These are phyloP conservation scores for Cryptophagus acutangulus DNA, from an alignment of 2,888 invertebrate species.

Conservation along the genomic window DNA sequence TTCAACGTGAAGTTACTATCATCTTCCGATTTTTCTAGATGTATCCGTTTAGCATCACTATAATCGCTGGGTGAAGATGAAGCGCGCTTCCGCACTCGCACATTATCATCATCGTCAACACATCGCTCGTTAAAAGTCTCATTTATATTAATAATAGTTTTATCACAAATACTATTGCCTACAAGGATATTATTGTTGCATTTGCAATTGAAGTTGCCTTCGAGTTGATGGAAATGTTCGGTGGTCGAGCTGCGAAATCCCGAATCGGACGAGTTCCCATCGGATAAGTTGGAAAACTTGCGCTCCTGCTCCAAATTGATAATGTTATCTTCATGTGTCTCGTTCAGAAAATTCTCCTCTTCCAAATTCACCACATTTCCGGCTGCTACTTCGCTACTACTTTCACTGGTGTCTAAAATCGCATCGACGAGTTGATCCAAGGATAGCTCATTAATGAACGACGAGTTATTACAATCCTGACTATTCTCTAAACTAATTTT, in stretches of 20 bases:
- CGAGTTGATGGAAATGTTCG: conserved; percentile 38
- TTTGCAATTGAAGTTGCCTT: conserved; percentile 39
- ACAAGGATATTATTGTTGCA: conserved; percentile 24
- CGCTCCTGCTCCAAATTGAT: conserved; percentile 33
- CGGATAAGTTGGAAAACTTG: conserved; percentile 21
- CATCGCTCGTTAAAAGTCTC: conserved; percentile 44
- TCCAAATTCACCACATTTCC: conserved; percentile 37
- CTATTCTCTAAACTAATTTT: conserved; percentile 37
- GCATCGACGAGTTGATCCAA: conserved; percentile 60
- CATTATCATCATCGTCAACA: conserved; percentile 34
- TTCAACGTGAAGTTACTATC: conserved; percentile 44
- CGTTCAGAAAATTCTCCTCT: conserved; percentile 35
- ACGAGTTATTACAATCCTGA: conserved; percentile 50
- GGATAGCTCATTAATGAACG: conserved; percentile 53
- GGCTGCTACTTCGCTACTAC: conserved; percentile 42
- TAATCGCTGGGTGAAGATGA: conserved; percentile 19
- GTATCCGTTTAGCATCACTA: conserved; percentile 26
- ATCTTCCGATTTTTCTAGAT: conserved; percentile 29
- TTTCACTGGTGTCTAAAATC: conserved; percentile 56
- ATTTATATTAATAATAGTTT: conserved; percentile 43
- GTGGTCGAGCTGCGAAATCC: conserved; percentile 41
- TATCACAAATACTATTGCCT: conserved; percentile 27
- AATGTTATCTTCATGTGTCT: conserved; percentile 38
- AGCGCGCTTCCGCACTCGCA: conserved; percentile 29
- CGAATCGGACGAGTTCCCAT: conserved; percentile 40